phyloP scores from a whole-genome alignment of 2,113 vertebrate species.

The Patagioenas fasciata region DNA sequence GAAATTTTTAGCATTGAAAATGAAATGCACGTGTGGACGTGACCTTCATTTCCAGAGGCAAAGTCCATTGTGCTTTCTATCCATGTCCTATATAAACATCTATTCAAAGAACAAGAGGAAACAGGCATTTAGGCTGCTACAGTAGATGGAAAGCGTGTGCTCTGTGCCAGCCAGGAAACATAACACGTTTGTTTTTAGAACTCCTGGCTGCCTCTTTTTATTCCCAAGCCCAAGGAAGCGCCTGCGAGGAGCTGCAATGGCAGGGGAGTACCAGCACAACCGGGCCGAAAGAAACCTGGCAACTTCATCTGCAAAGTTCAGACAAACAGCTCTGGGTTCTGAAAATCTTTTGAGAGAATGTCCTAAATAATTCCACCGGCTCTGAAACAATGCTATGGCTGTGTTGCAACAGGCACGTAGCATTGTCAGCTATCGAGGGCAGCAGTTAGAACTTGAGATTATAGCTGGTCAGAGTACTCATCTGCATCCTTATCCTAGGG shows the following conservation, averaged over 20 bases:
- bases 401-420: neutral
- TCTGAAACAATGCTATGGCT: neutral
- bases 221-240: neutral
- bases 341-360: neutral
- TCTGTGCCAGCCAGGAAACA: slow-evolving; percentile 14
- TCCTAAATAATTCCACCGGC: neutral
- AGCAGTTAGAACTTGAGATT: neutral
- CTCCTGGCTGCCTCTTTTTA: neutral
- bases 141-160: neutral
- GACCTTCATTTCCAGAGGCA: neutral
- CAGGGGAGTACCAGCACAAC: neutral
- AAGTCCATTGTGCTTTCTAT: neutral
- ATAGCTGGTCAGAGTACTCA: neutral
- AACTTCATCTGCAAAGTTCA: neutral
- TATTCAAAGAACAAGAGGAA: neutral
- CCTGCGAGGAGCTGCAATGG: neutral
- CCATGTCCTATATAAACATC: neutral
- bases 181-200: neutral
- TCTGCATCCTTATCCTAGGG: neutral
- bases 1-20: neutral
- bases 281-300: neutral
- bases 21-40: neutral
- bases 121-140: neutral
- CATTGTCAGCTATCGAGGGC: neutral
- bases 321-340: neutral